Conservation (phyloP, 2,113 vertebrate genomes). For the Dasyprocta punctata region DNA sequence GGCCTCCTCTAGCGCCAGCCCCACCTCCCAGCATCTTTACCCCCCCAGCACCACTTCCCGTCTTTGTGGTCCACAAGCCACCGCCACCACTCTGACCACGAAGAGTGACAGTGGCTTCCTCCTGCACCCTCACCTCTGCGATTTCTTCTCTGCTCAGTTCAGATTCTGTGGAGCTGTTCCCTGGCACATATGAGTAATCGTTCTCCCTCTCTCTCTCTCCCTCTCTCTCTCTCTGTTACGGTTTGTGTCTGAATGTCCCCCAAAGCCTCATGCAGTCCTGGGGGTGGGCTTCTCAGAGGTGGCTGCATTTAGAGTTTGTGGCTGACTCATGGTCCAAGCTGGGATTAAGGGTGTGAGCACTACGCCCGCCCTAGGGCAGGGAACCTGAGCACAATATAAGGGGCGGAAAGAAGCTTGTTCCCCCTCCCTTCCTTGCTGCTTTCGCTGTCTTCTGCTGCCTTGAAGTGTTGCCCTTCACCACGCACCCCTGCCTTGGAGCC, state of each 20-base stretch:
- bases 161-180: not conserved
- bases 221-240: not conserved
- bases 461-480: no score
- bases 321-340: not conserved
- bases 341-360: not conserved
- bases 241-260: not conserved
- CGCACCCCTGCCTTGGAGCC: not conserved
- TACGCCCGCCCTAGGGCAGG: no score
- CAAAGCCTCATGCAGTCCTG: not conserved
- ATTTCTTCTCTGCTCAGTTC: not conserved
- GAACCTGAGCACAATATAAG: not conserved
- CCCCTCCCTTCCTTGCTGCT: not conserved
- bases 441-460: not conserved
- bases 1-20: no score
- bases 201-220: not conserved
- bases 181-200: not conserved
- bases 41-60: not conserved
- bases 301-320: not conserved
- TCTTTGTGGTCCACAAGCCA: not conserved
- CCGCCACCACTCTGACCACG: not conserved
- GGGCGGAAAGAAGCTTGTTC: not conserved
- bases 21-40: not conserved
- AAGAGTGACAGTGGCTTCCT: not conserved
- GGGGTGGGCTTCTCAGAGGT: not conserved
- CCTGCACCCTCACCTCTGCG: not conserved